A percentile compares a stretch with the other conserved stretches of the same genome.
Evolutionary conservation across 2,888 invertebrate species (phyloP).

Genomic region (Oxyteleia sp.): DNA sequence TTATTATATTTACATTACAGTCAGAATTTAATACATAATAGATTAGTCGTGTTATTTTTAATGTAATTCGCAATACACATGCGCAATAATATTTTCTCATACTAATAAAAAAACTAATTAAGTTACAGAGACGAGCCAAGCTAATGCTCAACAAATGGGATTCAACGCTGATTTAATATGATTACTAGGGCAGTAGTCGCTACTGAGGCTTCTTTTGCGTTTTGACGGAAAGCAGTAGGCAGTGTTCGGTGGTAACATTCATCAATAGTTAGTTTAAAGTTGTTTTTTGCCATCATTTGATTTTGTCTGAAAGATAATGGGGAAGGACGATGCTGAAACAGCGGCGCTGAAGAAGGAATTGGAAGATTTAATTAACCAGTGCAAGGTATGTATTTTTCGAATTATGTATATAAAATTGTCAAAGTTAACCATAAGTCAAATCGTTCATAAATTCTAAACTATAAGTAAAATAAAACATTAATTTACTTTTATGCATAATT

Average conservation of each 20-base stretch:
- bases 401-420: too few relatives aligned
- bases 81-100: constrained; percentile 32
- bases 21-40: too few relatives aligned
- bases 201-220: constrained; percentile 83
- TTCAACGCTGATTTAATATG: constrained; percentile 85
- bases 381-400: constrained; percentile 90
- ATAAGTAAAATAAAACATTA: too few relatives aligned
- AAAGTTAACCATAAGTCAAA: too few relatives aligned
- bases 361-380: constrained; percentile 92
- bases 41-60: too few relatives aligned
- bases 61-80: constrained; percentile 5
- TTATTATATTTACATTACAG: too few relatives aligned
- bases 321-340: constrained; percentile 94
- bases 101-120: constrained; percentile 79
- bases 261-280: constrained; percentile 73
- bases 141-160: constrained; percentile 85
- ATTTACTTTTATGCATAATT: too few relatives aligned
- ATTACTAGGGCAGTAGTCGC: constrained; percentile 86
- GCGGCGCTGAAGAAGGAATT: constrained; percentile 93
- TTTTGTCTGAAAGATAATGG: constrained; percentile 88
- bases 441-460: too few relatives aligned
- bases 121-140: constrained; percentile 80
- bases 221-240: constrained; percentile 79
- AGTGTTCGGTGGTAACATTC: constrained; percentile 75
- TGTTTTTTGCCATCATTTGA: constrained; percentile 32